A percentile compares a stretch with the other conserved stretches of the same genome.
These are phyloP conservation scores for Cheilinus undulatus DNA, from an alignment of 2,113 vertebrate species.

Conservation along the genomic window DNA sequence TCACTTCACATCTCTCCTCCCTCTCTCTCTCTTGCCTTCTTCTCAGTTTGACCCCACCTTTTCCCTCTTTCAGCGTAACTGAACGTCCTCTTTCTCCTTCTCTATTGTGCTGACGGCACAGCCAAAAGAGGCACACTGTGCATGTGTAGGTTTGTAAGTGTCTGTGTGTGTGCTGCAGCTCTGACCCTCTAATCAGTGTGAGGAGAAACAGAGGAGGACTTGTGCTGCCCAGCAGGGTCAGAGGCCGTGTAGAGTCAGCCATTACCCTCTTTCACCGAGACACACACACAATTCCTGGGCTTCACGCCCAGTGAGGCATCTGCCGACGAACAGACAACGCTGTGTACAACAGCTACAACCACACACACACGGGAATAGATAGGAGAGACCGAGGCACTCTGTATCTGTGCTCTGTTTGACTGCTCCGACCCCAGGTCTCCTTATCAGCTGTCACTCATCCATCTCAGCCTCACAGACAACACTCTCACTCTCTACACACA, in stretches of 20 bases:
- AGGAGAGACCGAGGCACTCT: slow-evolving; percentile 53
- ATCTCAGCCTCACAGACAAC: slow-evolving; percentile 55
- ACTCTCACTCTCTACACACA: slow-evolving; percentile 53
- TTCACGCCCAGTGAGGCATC: slow-evolving; percentile 83
- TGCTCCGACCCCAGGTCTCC: slow-evolving; percentile 70
- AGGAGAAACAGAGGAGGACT: slow-evolving; percentile 88
- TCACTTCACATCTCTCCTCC: slow-evolving; percentile 41
- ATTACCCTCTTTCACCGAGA: slow-evolving; percentile 75
- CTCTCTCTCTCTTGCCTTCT: slow-evolving; percentile 35
- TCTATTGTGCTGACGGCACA: slow-evolving; percentile 76
- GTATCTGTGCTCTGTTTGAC: slow-evolving; percentile 72
- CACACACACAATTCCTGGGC: slow-evolving; percentile 81
- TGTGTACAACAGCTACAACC: slow-evolving; percentile 59
- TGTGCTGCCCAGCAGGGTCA: slow-evolving; percentile 84
- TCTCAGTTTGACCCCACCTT: slow-evolving; percentile 63
- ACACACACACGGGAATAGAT: slow-evolving; percentile 54
- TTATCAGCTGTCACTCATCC: slow-evolving; percentile 76
- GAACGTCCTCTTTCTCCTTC: slow-evolving; percentile 69
- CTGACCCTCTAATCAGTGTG: slow-evolving; percentile 85
- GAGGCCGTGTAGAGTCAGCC: slow-evolving; percentile 85
- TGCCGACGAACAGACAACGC: slow-evolving; percentile 73
- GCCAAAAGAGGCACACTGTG: slow-evolving; percentile 64
- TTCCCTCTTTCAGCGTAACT: slow-evolving; percentile 44
- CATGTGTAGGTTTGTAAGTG: slow-evolving; percentile 33
- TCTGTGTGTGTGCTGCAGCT: slow-evolving; percentile 67